A percentile compares a stretch with the other conserved stretches of the same genome.
Conservation (phyloP, 2,797 vertebrate species). For the Antennarius maculatus region DNA sequence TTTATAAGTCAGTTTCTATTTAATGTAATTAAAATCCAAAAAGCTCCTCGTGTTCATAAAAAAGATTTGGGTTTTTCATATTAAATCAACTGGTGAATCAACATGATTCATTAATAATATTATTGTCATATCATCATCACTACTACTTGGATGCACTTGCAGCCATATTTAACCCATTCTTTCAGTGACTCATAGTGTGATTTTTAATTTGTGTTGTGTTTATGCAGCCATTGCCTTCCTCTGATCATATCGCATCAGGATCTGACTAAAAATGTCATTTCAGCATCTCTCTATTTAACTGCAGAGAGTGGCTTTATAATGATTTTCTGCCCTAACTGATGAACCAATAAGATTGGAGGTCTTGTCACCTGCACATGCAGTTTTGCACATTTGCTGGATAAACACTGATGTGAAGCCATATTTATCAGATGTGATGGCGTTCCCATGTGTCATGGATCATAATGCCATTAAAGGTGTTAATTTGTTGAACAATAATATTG, state of each 20-base stretch:
- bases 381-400: constrained; percentile 4
- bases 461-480: neutral
- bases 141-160: neutral
- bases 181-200: neutral
- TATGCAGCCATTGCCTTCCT: neutral
- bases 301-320: constrained; percentile 1
- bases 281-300: neutral
- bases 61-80: no score
- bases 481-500: neutral
- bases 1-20: no score
- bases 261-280: neutral
- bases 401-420: neutral
- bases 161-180: neutral
- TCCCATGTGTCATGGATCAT: neutral
- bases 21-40: neutral
- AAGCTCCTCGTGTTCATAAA: neutral
- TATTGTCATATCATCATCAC: neutral
- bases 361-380: neutral
- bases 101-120: neutral
- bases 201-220: neutral
- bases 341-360: neutral
- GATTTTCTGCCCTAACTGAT: constrained; percentile 5
- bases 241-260: neutral
- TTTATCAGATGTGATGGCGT: neutral
- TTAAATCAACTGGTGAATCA: neutral